phyloP scores from a whole-genome alignment of 2,797 vertebrate species.

The Luscinia megarhynchos region DNA sequence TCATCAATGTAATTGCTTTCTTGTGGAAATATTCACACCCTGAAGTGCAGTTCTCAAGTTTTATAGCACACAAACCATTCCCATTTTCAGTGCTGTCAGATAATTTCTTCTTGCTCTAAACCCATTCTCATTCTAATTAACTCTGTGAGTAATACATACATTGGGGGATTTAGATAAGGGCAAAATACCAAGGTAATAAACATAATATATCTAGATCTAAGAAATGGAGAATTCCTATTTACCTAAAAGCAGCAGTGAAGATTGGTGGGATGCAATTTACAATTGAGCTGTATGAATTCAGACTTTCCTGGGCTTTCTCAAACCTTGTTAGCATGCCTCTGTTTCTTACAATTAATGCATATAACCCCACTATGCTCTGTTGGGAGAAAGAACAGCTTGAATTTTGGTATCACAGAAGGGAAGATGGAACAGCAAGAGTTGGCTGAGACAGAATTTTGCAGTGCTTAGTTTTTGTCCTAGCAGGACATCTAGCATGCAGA shows the following conservation, averaged over 20 bases:
- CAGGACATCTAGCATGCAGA: background rate
- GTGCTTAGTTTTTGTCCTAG: background rate
- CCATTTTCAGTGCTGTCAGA: background rate
- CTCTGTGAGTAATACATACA: background rate
- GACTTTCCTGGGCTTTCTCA: background rate
- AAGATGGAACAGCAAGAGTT: background rate
- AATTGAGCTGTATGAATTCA: background rate
- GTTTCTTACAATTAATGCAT: background rate
- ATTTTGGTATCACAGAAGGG: background rate
- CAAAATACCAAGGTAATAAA: background rate
- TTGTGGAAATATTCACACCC: background rate
- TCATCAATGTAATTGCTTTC: conserved; percentile 8
- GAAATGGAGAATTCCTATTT: background rate
- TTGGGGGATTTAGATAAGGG: background rate
- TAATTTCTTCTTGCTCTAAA: conserved; percentile 16
- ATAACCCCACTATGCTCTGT: background rate
- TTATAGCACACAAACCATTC: background rate
- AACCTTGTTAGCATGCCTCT: background rate
- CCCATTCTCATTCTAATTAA: background rate
- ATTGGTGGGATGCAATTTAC: background rate
- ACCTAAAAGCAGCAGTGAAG: background rate
- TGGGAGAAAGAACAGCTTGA: background rate
- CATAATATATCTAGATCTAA: background rate
- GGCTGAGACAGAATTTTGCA: background rate
- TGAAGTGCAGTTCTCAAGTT: conserved; percentile 20